A percentile compares a stretch with the other conserved stretches of the same genome.
phyloP scores from a whole-genome alignment of 1,140 invertebrate species.

The Brachionus calyciflorus region DNA sequence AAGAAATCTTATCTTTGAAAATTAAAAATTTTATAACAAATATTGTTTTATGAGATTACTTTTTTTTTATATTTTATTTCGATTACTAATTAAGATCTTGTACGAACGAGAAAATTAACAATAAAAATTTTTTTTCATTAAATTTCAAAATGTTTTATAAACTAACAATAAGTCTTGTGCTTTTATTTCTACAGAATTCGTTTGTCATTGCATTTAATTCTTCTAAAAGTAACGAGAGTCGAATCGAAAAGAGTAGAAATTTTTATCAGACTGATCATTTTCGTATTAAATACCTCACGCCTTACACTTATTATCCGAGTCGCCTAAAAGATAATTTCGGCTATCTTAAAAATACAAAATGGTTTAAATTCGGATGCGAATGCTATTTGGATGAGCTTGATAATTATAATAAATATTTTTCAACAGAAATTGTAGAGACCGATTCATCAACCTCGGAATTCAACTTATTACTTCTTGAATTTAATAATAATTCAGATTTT shows the following conservation, averaged over 20 bases:
- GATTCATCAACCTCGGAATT: not conserved
- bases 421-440: not conserved
- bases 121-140: no score
- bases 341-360: not conserved
- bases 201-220: no score
- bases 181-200: no score
- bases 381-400: not conserved
- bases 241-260: not conserved
- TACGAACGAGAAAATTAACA: no score
- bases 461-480: not conserved
- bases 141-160: no score
- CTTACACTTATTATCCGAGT: not conserved
- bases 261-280: no score
- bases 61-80: no score
- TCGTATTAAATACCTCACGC: not conserved
- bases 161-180: no score
- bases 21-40: no score
- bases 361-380: constrained; percentile 1
- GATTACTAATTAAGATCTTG: no score
- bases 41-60: no score
- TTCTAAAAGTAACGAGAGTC: not conserved
- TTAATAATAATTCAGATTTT: not conserved
- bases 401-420: constrained; percentile 12
- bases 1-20: no score
- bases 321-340: constrained; percentile 26